Evolutionary conservation across 2,113 vertebrate species (phyloP), one percentile per base, ranked within the genome.

Genomic region (Perognathus longimembris): DNA sequence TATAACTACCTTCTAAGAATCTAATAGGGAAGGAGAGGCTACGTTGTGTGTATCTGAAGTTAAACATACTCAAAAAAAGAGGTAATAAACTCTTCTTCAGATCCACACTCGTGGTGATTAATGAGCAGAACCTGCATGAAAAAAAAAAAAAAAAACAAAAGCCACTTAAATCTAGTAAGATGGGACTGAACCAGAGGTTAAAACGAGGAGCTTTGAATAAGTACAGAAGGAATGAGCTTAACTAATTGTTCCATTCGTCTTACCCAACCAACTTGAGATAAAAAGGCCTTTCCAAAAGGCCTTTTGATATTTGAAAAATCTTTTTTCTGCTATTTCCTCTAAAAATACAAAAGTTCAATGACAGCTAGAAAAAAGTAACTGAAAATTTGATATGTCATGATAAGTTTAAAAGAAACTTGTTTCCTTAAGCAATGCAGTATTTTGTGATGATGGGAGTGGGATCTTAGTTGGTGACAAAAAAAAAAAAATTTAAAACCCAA

Each of bases 11-110:
- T 98, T 98, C 98, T 98, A 98, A 98, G 98, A 98, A 98, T 97
- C 98, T 98, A 98, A 98, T 98, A 95, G 98, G 98, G 97, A 98
- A 98, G 98, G 97, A 98, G 98, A 98, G 97, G 97, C 98, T 98
- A 98, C 97, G 98, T 98, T 98, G 98, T 98, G 98, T 98, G 98
- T 98, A 98, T 98, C 98, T 98, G 98, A 98, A 98, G 98, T 98
- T 98, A 98, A 98, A 98, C 98, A 98, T 98, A 98, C 98, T 98
- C 98, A 98, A 98, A 98, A 98, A 98, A 98, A 98, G 97, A 98
- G 97, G 98, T 98, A 98, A 98, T 98, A 98, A 98, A 98, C 96
- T 98, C 98, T 98, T 98, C 98, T 98, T 98, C 98, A 98, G 98
- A 98, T 98, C 98, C 98, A 98, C 98, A 98, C 98, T 98, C 95